A percentile compares a stretch with the other conserved stretches of the same genome.
These are phyloP conservation scores for Tetragonisca angustula DNA, from an alignment of 2,888 invertebrate species.

Conservation along the genomic window DNA sequence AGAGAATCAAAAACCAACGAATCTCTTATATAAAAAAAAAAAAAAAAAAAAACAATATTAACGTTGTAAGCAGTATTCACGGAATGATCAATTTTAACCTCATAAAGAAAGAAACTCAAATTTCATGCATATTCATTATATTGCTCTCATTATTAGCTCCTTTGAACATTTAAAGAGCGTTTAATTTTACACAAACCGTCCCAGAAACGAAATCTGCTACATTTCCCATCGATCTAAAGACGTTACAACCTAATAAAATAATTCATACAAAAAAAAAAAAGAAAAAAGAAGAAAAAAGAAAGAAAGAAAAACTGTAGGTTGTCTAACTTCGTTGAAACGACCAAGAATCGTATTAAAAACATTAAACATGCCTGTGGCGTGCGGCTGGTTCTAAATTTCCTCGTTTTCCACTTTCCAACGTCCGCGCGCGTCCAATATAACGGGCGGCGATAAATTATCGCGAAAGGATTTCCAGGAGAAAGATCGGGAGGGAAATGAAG, in stretches of 20 bases:
- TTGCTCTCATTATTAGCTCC: too few relatives aligned
- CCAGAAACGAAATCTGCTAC: too few relatives aligned
- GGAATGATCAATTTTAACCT: background rate
- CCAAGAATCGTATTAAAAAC: background rate
- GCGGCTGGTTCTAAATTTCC: background rate
- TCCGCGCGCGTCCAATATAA: background rate
- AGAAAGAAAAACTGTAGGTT: background rate
- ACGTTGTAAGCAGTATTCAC: background rate
- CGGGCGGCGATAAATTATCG: conserved; percentile 15
- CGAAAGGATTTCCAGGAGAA: conserved; percentile 6
- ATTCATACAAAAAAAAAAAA: background rate
- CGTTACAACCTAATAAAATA: background rate
- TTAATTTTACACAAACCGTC: background rate
- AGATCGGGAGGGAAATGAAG: background rate
- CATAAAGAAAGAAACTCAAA: background rate
- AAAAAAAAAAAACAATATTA: background rate
- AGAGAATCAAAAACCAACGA: background rate
- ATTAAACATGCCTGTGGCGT: background rate
- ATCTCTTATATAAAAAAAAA: background rate
- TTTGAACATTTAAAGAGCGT: too few relatives aligned
- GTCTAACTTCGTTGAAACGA: background rate
- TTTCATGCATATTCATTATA: background rate
- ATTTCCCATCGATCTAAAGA: too few relatives aligned
- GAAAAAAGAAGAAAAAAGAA: background rate
- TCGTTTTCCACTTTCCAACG: background rate